Conservation (phyloP, 1,140 invertebrate genomes). For the Eulimnadia texana region DNA sequence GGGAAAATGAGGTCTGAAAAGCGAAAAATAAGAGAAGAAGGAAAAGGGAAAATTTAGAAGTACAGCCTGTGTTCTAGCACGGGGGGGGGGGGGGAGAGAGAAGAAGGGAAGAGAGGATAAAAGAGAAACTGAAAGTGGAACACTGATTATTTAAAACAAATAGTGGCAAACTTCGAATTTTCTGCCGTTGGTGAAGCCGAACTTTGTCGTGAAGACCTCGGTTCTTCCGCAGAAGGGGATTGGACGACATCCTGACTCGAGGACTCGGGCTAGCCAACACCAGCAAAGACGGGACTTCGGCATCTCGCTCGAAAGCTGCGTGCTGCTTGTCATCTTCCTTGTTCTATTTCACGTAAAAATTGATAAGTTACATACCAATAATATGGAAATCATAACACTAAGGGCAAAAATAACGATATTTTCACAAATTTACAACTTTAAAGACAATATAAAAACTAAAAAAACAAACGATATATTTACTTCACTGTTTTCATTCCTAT, state of each 20-base stretch:
- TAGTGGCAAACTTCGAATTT: neutral
- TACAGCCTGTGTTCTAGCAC: too few relatives aligned
- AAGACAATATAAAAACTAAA: neutral
- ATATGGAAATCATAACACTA: neutral
- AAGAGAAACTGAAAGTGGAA: too few relatives aligned
- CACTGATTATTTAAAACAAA: too few relatives aligned
- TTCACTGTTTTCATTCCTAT: neutral
- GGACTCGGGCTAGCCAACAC: constrained; percentile 2
- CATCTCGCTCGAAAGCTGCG: constrained; percentile 8
- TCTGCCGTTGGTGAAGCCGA: neutral
- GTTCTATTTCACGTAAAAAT: neutral
- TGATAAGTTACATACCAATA: too few relatives aligned
- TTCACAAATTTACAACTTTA: too few relatives aligned
- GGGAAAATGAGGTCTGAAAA: too few relatives aligned
- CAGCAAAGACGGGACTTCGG: constrained; percentile 11
- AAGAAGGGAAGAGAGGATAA: too few relatives aligned
- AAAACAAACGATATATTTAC: neutral
- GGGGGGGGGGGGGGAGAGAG: too few relatives aligned
- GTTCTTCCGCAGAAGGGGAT: too few relatives aligned
- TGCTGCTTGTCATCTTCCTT: neutral
- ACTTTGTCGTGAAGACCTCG: neutral
- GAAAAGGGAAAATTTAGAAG: too few relatives aligned
- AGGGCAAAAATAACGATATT: neutral
- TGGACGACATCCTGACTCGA: too few relatives aligned
- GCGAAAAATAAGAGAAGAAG: too few relatives aligned